Evolutionary conservation across 2,797 vertebrate genomes (phyloP), one percentile per base, ranked within the genome.

Genomic region (Gymnoscopelus braueri): DNA sequence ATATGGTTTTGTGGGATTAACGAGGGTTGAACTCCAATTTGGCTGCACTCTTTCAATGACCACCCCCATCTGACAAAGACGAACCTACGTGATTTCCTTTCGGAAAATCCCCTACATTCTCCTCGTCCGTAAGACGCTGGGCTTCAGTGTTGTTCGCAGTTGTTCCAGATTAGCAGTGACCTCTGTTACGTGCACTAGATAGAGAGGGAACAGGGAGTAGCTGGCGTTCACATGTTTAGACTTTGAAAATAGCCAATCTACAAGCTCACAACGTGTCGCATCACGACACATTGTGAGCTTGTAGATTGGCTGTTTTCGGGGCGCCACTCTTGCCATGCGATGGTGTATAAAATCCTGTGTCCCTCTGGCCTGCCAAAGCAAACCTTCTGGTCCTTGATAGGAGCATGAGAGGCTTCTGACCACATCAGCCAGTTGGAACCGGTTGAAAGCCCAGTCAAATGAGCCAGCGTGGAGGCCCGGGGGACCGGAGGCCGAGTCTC

Each of bases 401-500:
- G 65, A 67, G 58, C 68, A 81, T 15, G 63, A 79, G 72, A n/a
- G 61, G 72, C 65, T 50, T 78, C 65, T 75, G 71, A 74, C 72
- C 47, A 72, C 72, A 39, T 71, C 14, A 47, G 85, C 84, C 83
- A 87, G 78, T 77, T 86, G 85, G 80, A 73, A 57, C 67, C 0
- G 2, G 67, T 81, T 86, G 74, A 89, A 88, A 85, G 75, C 74
- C 24, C 61, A 68, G 61, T 68, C 84, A 87, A 79, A 90, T 76
- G 77, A 77, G 84, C 81, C 82, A 81, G 59, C 13, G 60, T 69
- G 6, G 48, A 54, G 56, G 70, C 44, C 64, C 63, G 61, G 65
- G 47, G 49, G 32, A 6, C 32, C 4, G 32, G 32, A 1, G 32
- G 32, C 32, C 32, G 32, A 35, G 32, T 35, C 5, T 44, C 24